phyloP scores from a whole-genome alignment of 2,797 vertebrate species.

The Microcaecilia unicolor region DNA sequence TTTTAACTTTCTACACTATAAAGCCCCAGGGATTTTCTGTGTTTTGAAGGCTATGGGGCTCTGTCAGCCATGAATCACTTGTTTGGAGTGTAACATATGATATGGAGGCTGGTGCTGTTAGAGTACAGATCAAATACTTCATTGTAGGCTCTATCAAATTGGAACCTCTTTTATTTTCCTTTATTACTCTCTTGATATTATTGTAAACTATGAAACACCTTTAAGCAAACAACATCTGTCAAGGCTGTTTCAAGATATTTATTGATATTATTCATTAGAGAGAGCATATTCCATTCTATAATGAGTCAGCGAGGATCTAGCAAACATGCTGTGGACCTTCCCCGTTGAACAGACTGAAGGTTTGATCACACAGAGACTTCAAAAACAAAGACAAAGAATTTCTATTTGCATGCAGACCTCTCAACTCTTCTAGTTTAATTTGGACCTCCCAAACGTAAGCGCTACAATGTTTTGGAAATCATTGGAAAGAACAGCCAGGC shows the following conservation, averaged over 20 bases:
- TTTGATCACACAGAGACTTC: no score
- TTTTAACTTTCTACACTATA: not conserved
- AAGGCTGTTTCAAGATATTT: not conserved
- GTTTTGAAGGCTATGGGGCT: slow-evolving; percentile 2
- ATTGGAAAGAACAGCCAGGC: no score
- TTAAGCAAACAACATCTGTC: not conserved
- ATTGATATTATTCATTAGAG: no score
- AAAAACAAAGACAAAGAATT: no score
- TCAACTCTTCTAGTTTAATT: no score
- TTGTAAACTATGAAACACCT: not conserved
- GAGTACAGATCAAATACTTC: slow-evolving; percentile 14
- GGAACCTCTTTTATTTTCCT: not conserved
- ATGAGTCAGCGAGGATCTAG: no score
- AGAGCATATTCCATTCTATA: no score
- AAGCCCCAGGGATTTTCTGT: not conserved
- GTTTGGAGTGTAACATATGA: slow-evolving; percentile 18
- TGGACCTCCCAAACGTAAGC: no score
- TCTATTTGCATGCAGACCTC: no score
- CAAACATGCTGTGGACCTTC: no score
- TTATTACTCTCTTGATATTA: not conserved
- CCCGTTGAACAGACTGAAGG: no score
- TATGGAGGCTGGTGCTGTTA: slow-evolving; percentile 12
- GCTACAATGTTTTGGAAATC: no score
- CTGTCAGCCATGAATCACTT: slow-evolving; percentile 21
- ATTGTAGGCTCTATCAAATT: not conserved